A percentile compares a stretch with the other conserved stretches of the same genome.
Evolutionary conservation across 2,797 vertebrate species (phyloP).

Genomic region (Iguana delicatissima): DNA sequence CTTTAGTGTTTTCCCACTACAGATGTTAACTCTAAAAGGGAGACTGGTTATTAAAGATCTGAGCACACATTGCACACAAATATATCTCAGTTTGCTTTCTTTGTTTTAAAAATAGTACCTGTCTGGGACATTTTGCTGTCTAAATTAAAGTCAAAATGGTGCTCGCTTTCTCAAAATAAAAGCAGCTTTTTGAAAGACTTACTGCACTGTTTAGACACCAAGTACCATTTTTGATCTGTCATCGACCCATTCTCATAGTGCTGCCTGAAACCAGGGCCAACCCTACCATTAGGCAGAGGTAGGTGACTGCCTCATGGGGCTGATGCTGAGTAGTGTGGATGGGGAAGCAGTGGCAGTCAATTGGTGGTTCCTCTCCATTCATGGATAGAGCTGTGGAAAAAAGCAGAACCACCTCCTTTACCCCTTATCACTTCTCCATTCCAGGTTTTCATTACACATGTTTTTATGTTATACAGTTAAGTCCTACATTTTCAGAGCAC

Average conservation of each 20-base stretch:
- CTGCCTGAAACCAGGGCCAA: no score
- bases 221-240: no score
- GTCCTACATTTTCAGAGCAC: background rate
- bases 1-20: background rate
- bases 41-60: background rate
- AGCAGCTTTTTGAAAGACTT: background rate
- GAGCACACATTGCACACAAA: background rate
- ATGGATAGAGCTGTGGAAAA: no score
- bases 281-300: no score
- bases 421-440: background rate
- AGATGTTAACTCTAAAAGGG: slow-evolving; percentile 13
- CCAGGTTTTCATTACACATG: background rate
- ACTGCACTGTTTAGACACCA: no score
- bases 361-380: no score
- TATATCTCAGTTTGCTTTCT: background rate
- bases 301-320: no score
- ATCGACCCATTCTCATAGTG: no score
- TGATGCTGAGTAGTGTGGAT: no score
- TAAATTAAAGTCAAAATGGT: background rate
- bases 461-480: background rate
- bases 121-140: background rate
- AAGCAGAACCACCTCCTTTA: no score
- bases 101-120: background rate
- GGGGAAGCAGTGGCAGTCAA: no score
- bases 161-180: background rate